A percentile compares a stretch with the other conserved stretches of the same genome.
Conservation (phyloP, 1,140 invertebrate genomes). For the Uloborus diversus region DNA sequence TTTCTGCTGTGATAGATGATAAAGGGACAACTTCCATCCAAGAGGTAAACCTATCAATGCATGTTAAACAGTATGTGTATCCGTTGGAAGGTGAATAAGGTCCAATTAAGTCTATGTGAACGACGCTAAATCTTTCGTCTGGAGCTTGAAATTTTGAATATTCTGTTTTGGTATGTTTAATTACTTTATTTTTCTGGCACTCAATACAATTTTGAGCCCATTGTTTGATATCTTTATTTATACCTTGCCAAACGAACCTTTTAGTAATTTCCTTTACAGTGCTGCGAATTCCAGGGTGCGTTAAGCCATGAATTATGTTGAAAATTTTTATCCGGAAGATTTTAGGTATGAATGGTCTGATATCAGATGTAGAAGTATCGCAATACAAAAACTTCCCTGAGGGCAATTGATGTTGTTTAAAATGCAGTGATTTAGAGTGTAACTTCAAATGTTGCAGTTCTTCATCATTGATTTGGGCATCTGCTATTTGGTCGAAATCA, state of each 20-base stretch:
- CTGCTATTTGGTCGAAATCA: background rate
- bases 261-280: background rate
- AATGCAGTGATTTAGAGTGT: background rate
- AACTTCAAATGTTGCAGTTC: background rate
- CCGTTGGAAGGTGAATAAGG: background rate
- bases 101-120: background rate
- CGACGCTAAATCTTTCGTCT: background rate
- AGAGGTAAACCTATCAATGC: background rate
- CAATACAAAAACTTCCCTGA: background rate
- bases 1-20: background rate
- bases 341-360: background rate
- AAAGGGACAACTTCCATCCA: background rate
- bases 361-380: background rate
- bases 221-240: background rate
- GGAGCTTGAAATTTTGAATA: background rate
- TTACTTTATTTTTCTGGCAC: background rate
- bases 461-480: background rate
- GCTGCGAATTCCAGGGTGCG: background rate
- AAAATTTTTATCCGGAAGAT: background rate
- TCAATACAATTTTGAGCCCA: background rate
- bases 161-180: background rate
- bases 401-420: background rate
- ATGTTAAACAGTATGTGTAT: background rate
- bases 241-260: background rate
- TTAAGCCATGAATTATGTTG: background rate